Evolutionary conservation across 2,113 vertebrate genomes (phyloP), one percentile per base, ranked within the genome.

Genomic region (Edolisoma coerulescens): DNA sequence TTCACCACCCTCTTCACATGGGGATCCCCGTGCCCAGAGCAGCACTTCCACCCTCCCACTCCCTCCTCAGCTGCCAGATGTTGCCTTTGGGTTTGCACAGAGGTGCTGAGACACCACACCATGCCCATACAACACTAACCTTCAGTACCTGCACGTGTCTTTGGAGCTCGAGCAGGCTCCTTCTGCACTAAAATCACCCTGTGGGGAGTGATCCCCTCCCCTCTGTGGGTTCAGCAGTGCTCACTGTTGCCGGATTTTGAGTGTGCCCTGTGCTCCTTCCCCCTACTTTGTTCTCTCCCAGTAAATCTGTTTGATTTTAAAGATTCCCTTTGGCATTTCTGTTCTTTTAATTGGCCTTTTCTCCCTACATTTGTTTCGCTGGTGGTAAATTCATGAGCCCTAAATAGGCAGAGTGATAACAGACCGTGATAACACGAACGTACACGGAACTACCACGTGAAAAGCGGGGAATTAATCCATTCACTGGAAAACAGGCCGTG

Each of bases 371-470:
- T 86, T 41, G 7, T 70, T 80, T 33, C 0, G 0, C 37, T 26
- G 47, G 24, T 2, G 0, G 14, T 39, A 60, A 91, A 93, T 60
- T 61, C 42, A 33, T 28, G 67, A 90, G 37, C 32, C n/a, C 17
- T 71, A 24, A 67, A 26, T 0, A 71, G 20, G 35, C 11, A 54
- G 35, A 26, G 37, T 10, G 65, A 53, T 30, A 59, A 47, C 54
- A 87, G 73, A 68, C 44, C 0, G 0, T 54, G 86, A 47, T 26
- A 78, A 76, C 1, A 19, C 0, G 1, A 59, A 32, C 3, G 2
- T 5, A 27, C 50, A 12, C 10, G 0, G 4, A 92, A 32, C 11
- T 8, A 10, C 10, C 26, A 32, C 14, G 2, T 49, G 69, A 42
- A 44, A 91, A 92, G 61, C 52, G 30, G 39, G 53, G 65, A 95